Evolutionary conservation across 2,113 vertebrate species (phyloP), one percentile per base, ranked within the genome.

Genomic region (Talpa occidentalis): DNA sequence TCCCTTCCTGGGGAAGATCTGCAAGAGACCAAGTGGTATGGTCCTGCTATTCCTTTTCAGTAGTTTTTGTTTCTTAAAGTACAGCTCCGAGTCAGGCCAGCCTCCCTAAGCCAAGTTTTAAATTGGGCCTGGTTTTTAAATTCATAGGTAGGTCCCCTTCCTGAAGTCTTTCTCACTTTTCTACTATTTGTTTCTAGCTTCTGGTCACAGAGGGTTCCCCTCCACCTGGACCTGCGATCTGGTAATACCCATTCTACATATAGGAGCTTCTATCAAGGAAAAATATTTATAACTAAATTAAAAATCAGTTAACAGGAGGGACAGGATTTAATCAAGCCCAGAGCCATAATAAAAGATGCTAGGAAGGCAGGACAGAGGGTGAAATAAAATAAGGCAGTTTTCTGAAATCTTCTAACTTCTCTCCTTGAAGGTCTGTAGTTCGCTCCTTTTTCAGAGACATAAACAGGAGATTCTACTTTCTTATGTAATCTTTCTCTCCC

Each of bases 301-400:
- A 56, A n/a, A 30, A 89, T 62, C 73, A 3, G 80, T 77, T 56
- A 21, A 26, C n/a, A 73, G 52, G 70, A 7, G 4, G 14, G 24
- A 42, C 15, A 69, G 60, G 24, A 77, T 28, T 42, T 69, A 77
- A 1, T 40, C 32, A 80, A 72, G n/a, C 49, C 30, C 62, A 59
- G 40, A 77, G 28, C 37, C 40, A 42, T 26, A 28, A 37, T 16
- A n/a, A 85, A 85, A 81, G 66, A 64, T 72, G 69, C 64, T 14
- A 49, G 44, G 49, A 49, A 17, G 44, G 6, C 32, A 0, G 3
- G 14, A n/a, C 26, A 82, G 21, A 70, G 70, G 44, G 32, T 40
- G 76, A 93, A 74, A 60, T 19, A 69, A 88, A 88, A 89, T 14
- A 69, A 91, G 72, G 6, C 44, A 64, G 52, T 54, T 84, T 96